Evolutionary conservation across 2,797 vertebrate genomes (phyloP).

Genomic region (Chelon labrosus): DNA sequence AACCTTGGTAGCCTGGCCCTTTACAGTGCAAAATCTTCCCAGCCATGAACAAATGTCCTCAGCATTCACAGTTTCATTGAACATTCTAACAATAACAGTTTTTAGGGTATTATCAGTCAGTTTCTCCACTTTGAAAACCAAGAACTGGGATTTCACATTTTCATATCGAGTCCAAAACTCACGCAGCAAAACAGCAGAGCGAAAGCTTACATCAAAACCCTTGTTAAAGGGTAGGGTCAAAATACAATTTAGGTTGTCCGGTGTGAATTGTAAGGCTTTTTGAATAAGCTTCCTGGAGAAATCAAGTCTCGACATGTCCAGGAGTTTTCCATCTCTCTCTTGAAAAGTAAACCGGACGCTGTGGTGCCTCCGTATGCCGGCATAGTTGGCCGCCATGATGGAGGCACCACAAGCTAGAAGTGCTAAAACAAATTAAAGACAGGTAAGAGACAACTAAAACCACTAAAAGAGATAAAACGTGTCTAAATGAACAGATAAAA

Average conservation of each 20-base stretch:
- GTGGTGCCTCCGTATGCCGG: slow-evolving; percentile 11
- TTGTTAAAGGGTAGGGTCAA: not conserved
- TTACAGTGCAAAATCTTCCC: not conserved
- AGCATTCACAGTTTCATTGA: not conserved
- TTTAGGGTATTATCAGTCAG: not conserved
- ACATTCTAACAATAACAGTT: slow-evolving; percentile 1
- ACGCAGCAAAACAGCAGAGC: too few relatives aligned
- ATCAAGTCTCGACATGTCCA: not conserved
- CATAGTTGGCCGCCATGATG: not conserved
- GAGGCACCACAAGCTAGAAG: not conserved
- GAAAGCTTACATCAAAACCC: too few relatives aligned
- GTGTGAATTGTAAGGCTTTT: rapidly evolving
- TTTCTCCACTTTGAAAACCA: not conserved
- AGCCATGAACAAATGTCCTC: not conserved
- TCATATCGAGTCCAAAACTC: too few relatives aligned
- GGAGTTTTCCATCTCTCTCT: rapidly evolving
- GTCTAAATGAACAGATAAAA: too few relatives aligned
- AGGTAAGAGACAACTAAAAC: too few relatives aligned
- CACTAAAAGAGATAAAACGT: too few relatives aligned
- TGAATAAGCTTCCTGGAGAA: not conserved
- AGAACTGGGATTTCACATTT: not conserved
- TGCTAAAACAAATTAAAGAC: too few relatives aligned
- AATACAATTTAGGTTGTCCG: not conserved
- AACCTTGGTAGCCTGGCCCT: not conserved
- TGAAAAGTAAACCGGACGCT: not conserved